These are phyloP conservation scores for Brachyopa scutellaris DNA, from an alignment of 2,888 invertebrate genomes.

Conservation along the genomic window DNA sequence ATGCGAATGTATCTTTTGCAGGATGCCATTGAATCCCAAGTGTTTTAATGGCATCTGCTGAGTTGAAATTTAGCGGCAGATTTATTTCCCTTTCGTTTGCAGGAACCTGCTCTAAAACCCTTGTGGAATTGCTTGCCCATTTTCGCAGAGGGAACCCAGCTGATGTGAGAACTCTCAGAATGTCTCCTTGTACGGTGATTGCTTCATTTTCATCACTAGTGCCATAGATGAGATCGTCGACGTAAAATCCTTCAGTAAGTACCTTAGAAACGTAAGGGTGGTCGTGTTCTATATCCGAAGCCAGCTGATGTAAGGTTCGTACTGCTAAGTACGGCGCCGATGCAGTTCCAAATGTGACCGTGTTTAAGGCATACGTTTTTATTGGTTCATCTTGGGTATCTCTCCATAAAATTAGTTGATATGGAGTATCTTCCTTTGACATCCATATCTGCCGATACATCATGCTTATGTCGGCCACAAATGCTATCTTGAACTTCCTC, in stretches of 20 bases:
- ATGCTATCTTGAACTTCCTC: too few relatives aligned
- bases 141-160: conserved; percentile 36
- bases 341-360: too few relatives aligned
- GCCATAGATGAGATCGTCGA: too few relatives aligned
- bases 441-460: too few relatives aligned
- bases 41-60: too few relatives aligned
- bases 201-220: conserved; percentile 13
- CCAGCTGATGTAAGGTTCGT: too few relatives aligned
- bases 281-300: conserved; percentile 64
- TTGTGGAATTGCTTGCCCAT: too few relatives aligned
- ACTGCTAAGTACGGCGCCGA: too few relatives aligned
- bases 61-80: too few relatives aligned
- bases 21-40: too few relatives aligned
- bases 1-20: conserved; percentile 8
- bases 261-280: conserved; percentile 57
- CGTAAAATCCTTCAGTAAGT: conserved; percentile 56
- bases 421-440: too few relatives aligned
- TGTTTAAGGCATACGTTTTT: conserved; percentile 58
- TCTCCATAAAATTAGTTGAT: conserved; percentile 49
- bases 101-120: conserved; percentile 14
- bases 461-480: too few relatives aligned
- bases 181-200: neutral
- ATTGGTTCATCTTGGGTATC: conserved; percentile 26
- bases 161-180: neutral
- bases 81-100: conserved; percentile 29